These are phyloP conservation scores for Perca schrenkii DNA, from an alignment of 2,113 vertebrate species.

Conservation along the genomic window DNA sequence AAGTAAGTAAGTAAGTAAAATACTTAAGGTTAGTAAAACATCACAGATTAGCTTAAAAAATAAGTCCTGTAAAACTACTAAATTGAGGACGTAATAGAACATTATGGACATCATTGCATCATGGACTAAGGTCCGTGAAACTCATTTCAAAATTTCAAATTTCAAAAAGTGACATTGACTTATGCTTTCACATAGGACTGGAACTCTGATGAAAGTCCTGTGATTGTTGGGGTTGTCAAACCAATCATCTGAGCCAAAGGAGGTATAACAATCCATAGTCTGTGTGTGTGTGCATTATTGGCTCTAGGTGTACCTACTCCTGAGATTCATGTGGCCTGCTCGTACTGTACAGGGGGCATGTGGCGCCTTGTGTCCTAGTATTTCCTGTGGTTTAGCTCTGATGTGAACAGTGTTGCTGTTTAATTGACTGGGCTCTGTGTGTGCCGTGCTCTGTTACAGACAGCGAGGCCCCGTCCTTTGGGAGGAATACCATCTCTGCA, in stretches of 20 bases:
- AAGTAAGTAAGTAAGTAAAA: too few relatives aligned
- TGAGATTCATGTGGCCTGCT: slow-evolving; percentile 14
- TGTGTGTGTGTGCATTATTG: slow-evolving; percentile 22
- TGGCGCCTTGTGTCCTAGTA: slow-evolving; percentile 27
- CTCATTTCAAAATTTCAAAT: too few relatives aligned
- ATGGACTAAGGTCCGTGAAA: too few relatives aligned
- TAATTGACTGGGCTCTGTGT: slow-evolving; percentile 76
- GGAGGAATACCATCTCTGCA: slow-evolving; percentile 51
- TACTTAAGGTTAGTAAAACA: too few relatives aligned
- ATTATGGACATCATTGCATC: too few relatives aligned
- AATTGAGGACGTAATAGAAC: too few relatives aligned
- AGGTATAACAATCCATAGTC: background rate
- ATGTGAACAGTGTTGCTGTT: slow-evolving; percentile 60
- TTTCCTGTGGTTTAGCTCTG: slow-evolving; percentile 51
- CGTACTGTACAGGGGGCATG: slow-evolving; percentile 1
- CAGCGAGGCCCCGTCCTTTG: slow-evolving; percentile 49
- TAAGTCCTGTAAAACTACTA: too few relatives aligned
- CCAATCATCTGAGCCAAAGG: slow-evolving; percentile 3
- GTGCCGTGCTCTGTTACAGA: slow-evolving; percentile 64
- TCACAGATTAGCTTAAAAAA: too few relatives aligned
- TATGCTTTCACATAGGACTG: too few relatives aligned
- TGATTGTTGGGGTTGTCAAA: background rate
- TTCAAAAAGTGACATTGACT: too few relatives aligned
- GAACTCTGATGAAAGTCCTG: too few relatives aligned
- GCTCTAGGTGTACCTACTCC: background rate